Percentiles rank a stretch among this genome's conserved stretches.
Conservation (phyloP, 2,888 invertebrate genomes). For the Petrolisthes manimaculis region DNA sequence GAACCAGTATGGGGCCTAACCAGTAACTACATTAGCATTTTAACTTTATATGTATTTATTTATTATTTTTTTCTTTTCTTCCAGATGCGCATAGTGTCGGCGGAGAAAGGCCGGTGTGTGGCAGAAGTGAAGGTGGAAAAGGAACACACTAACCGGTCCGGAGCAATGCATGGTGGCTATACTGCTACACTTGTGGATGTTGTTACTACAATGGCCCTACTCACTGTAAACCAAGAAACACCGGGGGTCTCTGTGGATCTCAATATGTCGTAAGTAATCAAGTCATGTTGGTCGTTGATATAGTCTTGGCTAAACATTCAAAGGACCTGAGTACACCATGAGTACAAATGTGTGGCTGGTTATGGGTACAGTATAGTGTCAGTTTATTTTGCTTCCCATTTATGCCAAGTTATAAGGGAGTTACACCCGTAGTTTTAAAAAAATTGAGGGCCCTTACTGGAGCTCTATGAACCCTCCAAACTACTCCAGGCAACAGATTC, state of each 20-base stretch:
- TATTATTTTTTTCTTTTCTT: neutral
- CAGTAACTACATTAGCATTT: neutral
- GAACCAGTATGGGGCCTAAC: too few relatives aligned
- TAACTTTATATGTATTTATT: neutral
- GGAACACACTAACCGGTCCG: constrained; percentile 81
- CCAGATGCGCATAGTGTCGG: constrained; percentile 73
- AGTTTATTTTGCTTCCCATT: too few relatives aligned
- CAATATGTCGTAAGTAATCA: constrained; percentile 78
- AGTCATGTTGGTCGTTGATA: neutral
- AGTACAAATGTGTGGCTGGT: neutral
- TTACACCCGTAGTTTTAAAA: too few relatives aligned
- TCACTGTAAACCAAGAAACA: constrained; percentile 75
- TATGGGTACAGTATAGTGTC: neutral
- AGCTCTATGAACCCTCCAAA: too few relatives aligned
- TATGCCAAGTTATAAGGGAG: too few relatives aligned
- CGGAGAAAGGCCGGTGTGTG: constrained; percentile 80
- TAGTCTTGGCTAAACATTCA: too few relatives aligned
- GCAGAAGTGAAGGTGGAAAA: constrained; percentile 82
- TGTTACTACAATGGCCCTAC: constrained; percentile 83
- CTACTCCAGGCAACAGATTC: too few relatives aligned
- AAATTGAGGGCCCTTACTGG: too few relatives aligned
- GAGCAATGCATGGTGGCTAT: constrained; percentile 87
- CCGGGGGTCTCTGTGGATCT: constrained; percentile 88
- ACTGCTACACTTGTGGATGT: constrained; percentile 84
- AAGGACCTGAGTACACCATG: too few relatives aligned